Percentiles rank a stretch among this genome's conserved stretches.
Conservation (phyloP, 2,797 vertebrate species). For the Sebastes steindachneri region DNA sequence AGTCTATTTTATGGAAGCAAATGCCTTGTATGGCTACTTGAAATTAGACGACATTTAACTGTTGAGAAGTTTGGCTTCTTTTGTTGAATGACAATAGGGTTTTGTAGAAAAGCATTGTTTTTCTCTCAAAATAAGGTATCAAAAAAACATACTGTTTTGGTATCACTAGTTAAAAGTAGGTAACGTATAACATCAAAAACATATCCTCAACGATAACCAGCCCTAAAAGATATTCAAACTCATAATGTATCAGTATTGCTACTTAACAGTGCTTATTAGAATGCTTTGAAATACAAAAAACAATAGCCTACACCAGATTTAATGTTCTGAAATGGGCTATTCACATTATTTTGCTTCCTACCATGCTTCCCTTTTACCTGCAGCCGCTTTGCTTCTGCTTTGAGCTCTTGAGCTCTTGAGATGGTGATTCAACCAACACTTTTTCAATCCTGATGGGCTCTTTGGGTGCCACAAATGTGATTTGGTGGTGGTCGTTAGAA, state of each 20-base stretch:
- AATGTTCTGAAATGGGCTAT: background rate
- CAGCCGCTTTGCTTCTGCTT: constrained; percentile 61
- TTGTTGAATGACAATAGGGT: background rate
- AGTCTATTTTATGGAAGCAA: background rate
- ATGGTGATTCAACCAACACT: constrained; percentile 73
- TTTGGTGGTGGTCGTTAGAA: constrained; percentile 51
- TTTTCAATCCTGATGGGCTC: constrained; percentile 66
- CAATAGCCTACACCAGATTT: background rate
- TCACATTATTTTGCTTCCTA: background rate
- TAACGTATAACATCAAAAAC: background rate
- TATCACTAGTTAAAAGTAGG: background rate
- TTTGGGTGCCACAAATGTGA: constrained; percentile 29
- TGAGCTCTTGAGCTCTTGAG: constrained; percentile 46
- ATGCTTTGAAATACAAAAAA: background rate
- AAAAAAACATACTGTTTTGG: background rate
- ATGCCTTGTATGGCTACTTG: background rate
- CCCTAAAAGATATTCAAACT: background rate
- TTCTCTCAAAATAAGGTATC: background rate
- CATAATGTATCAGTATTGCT: background rate
- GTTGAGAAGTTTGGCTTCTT: background rate
- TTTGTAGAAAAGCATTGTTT: background rate
- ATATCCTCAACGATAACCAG: background rate
- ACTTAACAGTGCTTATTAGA: background rate
- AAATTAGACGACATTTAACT: background rate
- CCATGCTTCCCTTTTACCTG: constrained; percentile 11